Evolutionary conservation across 2,888 invertebrate species (phyloP), one percentile per base, ranked within the genome.

Genomic region (Scrobipalpa atriplicella): DNA sequence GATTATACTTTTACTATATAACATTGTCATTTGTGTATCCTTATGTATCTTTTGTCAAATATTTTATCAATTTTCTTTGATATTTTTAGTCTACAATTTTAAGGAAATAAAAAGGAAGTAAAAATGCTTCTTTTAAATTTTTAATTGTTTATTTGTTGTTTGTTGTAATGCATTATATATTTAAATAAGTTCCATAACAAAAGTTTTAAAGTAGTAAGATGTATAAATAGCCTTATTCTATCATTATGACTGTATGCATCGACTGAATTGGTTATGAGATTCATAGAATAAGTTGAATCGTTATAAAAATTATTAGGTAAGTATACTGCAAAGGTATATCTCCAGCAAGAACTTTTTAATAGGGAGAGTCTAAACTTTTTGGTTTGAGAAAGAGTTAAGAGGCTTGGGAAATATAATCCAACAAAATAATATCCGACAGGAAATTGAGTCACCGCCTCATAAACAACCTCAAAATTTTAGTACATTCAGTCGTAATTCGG

Each of bases 161-260:
- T 90, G 86, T 89, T 90, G 89, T 86, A 89, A 91, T 91, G 89
- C 84, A 85, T 90, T 86, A 87, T 87, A 90, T 89, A 87, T 87
- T 89, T 91, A 90, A 92, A 92, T 91, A 91, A 87, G 89, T 89
- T 89, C 78, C 84, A 89, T 91, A 92, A 92, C 91, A 92, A 92
- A 92, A 91, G 78, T 84, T 85, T 82, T 84, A 84, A 86, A 83
- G 80, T 86, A 87, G 79, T 85, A 87, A 78, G 81, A 81, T 86
- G 89, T 90, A 91, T 92, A 92, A 90, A 92, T 91, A 91, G 86
- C 78, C 92, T 92, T 91, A 92, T 72, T 79, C 86, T 92, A 90
- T 85, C 80, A 80, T 84, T 86, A 90, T 79, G 81, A 84, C 88
- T 88, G 90, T 84, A 82, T 78, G 81, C 85, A 84, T 82, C 78